A percentile compares a stretch with the other conserved stretches of the same genome.
Conservation (phyloP, 2,888 invertebrate species). For the Oxyscelio sp. region DNA sequence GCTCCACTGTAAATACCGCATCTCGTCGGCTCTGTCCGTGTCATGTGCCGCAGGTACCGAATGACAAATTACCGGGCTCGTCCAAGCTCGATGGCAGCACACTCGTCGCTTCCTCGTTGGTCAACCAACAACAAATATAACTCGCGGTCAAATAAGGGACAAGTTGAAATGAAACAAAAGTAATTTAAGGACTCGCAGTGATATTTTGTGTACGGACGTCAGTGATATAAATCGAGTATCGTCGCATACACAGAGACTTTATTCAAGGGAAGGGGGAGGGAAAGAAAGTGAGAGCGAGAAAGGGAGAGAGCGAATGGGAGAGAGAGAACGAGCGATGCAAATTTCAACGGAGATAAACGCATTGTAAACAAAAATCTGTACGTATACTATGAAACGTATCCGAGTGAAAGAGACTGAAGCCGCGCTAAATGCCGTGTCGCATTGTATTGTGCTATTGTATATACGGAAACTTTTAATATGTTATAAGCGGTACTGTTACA, state of each 20-base stretch:
- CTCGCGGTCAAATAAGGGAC: slow-evolving; percentile 57
- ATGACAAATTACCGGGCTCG: slow-evolving; percentile 47
- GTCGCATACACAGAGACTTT: slow-evolving; percentile 43
- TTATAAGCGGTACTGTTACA: slow-evolving; percentile 73
- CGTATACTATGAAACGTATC: slow-evolving; percentile 72
- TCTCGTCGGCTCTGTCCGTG: slow-evolving; percentile 39
- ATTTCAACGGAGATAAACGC: slow-evolving; percentile 34
- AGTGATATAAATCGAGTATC: slow-evolving; percentile 69
- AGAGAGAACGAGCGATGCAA: slow-evolving; percentile 66
- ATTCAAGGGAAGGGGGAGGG: not conserved
- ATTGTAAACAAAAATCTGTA: slow-evolving; percentile 63
- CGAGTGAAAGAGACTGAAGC: slow-evolving; percentile 78
- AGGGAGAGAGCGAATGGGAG: slow-evolving; percentile 1
- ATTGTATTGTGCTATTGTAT: slow-evolving; percentile 83
- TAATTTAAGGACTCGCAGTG: slow-evolving; percentile 77
- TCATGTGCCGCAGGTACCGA: slow-evolving; percentile 31
- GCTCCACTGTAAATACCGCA: slow-evolving; percentile 45
- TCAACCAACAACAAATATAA: slow-evolving; percentile 74
- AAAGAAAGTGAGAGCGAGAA: not conserved
- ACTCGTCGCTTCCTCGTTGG: slow-evolving; percentile 83
- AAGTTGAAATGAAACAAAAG: slow-evolving; percentile 37
- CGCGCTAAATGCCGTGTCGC: slow-evolving; percentile 81
- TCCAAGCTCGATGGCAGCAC: slow-evolving; percentile 69
- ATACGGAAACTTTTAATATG: slow-evolving; percentile 77
- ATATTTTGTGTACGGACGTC: slow-evolving; percentile 78